Percentiles rank a stretch among this genome's conserved stretches.
phyloP scores from a whole-genome alignment of 2,113 vertebrate species.

The Corythornis cristatus region DNA sequence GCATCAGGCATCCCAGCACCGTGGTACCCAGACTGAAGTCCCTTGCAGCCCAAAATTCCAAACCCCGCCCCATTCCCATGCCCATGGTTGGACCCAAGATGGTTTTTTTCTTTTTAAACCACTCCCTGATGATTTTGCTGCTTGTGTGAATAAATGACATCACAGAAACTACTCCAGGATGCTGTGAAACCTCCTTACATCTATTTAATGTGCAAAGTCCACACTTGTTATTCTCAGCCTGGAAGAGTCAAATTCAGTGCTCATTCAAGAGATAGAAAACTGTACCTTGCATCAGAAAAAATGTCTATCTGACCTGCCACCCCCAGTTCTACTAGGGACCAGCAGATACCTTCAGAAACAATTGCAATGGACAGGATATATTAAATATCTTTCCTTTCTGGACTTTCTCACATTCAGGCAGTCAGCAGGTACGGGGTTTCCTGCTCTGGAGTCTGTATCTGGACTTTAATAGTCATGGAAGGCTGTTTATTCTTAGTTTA shows the following conservation, averaged over 20 bases:
- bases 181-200: background rate
- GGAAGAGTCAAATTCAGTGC: background rate
- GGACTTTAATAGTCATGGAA: slow-evolving; percentile 22
- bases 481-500: background rate
- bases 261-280: background rate
- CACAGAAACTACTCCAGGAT: background rate
- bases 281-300: background rate
- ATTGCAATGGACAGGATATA: background rate
- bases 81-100: rapidly evolving
- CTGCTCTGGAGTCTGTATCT: slow-evolving; percentile 42
- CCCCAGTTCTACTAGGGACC: background rate
- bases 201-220: too few species aligned
- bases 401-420: slow-evolving; percentile 38
- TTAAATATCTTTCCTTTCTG: slow-evolving; percentile 34
- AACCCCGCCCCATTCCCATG: rapidly evolving
- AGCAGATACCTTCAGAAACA: background rate
- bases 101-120: background rate
- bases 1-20: rapidly evolving
- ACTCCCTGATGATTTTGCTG: background rate
- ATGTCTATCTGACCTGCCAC: background rate
- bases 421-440: slow-evolving; percentile 44
- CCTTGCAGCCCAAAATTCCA: background rate
- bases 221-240: background rate
- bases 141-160: background rate
- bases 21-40: background rate